A percentile compares a stretch with the other conserved stretches of the same genome.
phyloP scores from a whole-genome alignment of 1,140 invertebrate species.

The Sitophilus oryzae region DNA sequence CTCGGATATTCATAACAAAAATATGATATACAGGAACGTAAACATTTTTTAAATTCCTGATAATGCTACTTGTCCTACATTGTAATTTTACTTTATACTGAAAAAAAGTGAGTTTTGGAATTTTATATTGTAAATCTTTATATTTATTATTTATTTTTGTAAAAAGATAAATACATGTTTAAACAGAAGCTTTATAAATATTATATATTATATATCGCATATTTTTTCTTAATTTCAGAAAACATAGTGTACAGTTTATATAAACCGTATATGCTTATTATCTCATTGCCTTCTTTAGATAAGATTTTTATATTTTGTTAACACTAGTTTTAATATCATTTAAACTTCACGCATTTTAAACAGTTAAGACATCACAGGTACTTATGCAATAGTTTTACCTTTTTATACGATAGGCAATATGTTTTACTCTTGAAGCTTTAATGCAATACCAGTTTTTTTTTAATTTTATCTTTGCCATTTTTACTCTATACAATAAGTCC shows the following conservation, averaged over 20 bases:
- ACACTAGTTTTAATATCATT: conserved; percentile 10
- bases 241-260: conserved; percentile 23
- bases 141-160: conserved; percentile 29
- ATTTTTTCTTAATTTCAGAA: conserved; percentile 14
- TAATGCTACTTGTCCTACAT: too few relatives aligned
- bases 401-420: conserved; percentile 6
- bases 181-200: conserved; percentile 22
- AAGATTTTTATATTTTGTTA: conserved; percentile 14
- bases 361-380: conserved; percentile 16
- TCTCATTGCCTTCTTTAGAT: conserved; percentile 14
- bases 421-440: conserved; percentile 17
- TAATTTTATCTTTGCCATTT: conserved; percentile 12
- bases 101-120: conserved; percentile 18
- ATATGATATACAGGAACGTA: too few relatives aligned
- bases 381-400: conserved; percentile 19
- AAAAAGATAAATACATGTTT: conserved; percentile 27
- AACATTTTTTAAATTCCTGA: too few relatives aligned
- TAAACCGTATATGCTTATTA: conserved; percentile 1
- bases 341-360: conserved; percentile 11
- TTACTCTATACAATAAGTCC: conserved; percentile 5
- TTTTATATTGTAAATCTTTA: conserved; percentile 22
- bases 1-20: too few relatives aligned
- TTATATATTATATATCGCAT: conserved; percentile 11
- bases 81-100: conserved; percentile 5
- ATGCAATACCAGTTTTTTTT: conserved; percentile 5